A percentile compares a stretch with the other conserved stretches of the same genome.
phyloP scores from a whole-genome alignment of 2,888 invertebrate genomes.

The Agriotes lineatus region DNA sequence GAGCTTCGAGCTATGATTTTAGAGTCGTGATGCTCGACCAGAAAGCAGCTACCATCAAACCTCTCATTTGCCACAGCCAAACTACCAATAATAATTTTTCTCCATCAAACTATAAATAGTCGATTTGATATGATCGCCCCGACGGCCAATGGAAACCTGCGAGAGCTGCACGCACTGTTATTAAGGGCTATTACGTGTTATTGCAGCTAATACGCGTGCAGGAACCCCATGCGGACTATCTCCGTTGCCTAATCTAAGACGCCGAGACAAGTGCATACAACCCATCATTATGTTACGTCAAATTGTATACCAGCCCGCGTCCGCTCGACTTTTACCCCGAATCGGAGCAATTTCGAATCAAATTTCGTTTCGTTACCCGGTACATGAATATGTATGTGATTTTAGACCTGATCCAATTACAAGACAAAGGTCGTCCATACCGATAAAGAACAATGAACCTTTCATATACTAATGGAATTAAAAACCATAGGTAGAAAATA shows the following conservation, averaged over 20 bases:
- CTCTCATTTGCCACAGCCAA: slow-evolving; percentile 62
- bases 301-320: slow-evolving; percentile 54
- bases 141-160: slow-evolving; percentile 62
- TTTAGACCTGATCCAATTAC: too few relatives aligned
- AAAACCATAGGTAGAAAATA: too few relatives aligned
- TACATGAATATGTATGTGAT: slow-evolving; percentile 48
- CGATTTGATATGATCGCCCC: slow-evolving; percentile 65
- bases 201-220: slow-evolving; percentile 66
- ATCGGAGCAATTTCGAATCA: slow-evolving; percentile 52
- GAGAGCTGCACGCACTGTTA: slow-evolving; percentile 64
- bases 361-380: slow-evolving; percentile 45
- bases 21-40: slow-evolving; percentile 60
- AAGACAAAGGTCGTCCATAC: too few relatives aligned
- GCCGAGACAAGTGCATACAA: slow-evolving; percentile 57
- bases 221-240: slow-evolving; percentile 62
- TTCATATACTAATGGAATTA: too few relatives aligned
- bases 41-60: slow-evolving; percentile 58
- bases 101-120: slow-evolving; percentile 66
- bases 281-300: slow-evolving; percentile 63
- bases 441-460: too few relatives aligned
- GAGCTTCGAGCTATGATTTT: slow-evolving; percentile 62
- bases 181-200: slow-evolving; percentile 67
- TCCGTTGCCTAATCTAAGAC: slow-evolving; percentile 61
- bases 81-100: slow-evolving; percentile 67
- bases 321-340: slow-evolving; percentile 48